Evolutionary conservation across 2,888 invertebrate species (phyloP), one percentile per base, ranked within the genome.

Genomic region (Pyralis farinalis): DNA sequence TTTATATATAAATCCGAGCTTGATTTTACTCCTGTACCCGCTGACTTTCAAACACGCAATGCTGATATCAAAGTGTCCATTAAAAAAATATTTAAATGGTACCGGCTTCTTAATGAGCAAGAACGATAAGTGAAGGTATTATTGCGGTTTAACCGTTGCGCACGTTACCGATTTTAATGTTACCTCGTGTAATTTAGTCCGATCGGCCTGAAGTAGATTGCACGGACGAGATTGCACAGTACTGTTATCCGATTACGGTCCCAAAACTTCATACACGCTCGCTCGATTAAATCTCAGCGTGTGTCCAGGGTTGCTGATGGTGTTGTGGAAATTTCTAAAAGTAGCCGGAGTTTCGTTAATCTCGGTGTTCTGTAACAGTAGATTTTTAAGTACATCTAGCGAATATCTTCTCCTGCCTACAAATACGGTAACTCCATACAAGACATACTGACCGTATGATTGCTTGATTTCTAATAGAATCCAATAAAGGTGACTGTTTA

Each of bases 241-340:
- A 36, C 36, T 27, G 36, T 55, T 55, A 51, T 45, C 36, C 42
- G 40, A 46, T 48, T 57, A 47, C 50, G 45, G 51, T 47, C 29
- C 30, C 37, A 36, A 41, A 35, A 43, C 47, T 51, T 54, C 55
- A 52, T 59, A 43, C 44, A 52, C 50, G 46, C 41, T 37, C 46
- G 49, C 42, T 57, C 55, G 55, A 58, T 64, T 64, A 63, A 56
- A 51, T 47, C 40, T 44, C 40, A 51, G 51, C 49, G 46, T 52
- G 48, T 8, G n/a, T 22, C 1, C 22, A 37, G 37, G 37, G 37
- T 12, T 37, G 30, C 5, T 28, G 12, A 6, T 7, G 4, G 4
- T 16, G 16, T 16, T 16, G 4, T 16, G 16, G 16, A 3, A 3
- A 16, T 16, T 16, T 16, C 3, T 4, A 16, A 16, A 16, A 16